Evolutionary conservation across 2,113 vertebrate genomes (phyloP).

Genomic region (Siniperca knerii): DNA sequence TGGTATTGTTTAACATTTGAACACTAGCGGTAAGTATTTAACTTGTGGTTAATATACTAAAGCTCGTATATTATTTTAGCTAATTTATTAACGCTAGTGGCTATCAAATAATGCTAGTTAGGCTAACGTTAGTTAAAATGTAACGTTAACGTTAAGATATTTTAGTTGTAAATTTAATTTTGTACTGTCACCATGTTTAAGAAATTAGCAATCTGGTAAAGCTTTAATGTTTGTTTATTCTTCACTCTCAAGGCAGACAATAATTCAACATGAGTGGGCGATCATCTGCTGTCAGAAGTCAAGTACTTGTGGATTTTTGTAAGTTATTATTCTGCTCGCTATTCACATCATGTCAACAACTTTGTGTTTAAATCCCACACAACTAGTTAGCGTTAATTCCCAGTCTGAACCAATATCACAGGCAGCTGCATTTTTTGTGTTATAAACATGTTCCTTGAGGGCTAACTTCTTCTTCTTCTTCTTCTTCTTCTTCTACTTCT

Average conservation of each 20-base stretch:
- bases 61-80: neutral
- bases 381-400: neutral
- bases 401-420: neutral
- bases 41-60: neutral
- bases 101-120: neutral
- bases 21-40: neutral
- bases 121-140: neutral
- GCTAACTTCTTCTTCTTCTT: no score
- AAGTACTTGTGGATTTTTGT: neutral
- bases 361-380: no score
- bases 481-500: no score
- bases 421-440: neutral
- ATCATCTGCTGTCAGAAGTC: neutral
- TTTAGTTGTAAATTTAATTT: neutral
- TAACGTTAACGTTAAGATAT: neutral
- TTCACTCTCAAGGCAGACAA: neutral
- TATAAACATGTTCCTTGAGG: neutral
- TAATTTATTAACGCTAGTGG: neutral
- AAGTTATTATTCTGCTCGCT: neutral
- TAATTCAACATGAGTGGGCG: slow-evolving; percentile 6
- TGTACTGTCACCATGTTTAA: neutral
- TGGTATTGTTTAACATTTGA: neutral
- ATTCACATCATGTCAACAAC: neutral
- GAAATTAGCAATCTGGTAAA: neutral
- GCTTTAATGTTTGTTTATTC: neutral